Evolutionary conservation across 2,888 invertebrate genomes (phyloP).

Genomic region (Cryptocheilus praepositus): DNA sequence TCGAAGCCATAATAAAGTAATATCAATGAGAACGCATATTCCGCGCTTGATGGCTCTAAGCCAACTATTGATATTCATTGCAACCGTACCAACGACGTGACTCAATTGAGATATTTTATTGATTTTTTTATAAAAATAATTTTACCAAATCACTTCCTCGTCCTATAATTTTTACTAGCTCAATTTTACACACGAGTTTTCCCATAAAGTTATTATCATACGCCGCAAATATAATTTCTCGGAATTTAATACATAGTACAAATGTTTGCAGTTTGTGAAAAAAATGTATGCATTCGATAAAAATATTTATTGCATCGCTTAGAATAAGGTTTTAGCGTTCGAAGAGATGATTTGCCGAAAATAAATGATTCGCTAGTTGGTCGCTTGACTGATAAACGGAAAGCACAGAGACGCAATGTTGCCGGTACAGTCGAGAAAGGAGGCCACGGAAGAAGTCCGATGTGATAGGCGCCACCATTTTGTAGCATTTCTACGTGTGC

Average conservation of each 20-base stretch:
- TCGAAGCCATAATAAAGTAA: too few relatives aligned
- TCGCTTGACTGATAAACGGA: conserved; percentile 33
- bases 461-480: conserved; percentile 50
- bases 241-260: too few relatives aligned
- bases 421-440: conserved; percentile 39
- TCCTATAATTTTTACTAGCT: too few relatives aligned
- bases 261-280: neutral
- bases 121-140: conserved; percentile 25
- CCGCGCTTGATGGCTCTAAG: neutral
- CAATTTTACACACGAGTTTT: neutral
- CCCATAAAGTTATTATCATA: too few relatives aligned
- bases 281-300: neutral
- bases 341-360: too few relatives aligned
- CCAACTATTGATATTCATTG: neutral
- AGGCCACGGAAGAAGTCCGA: conserved; percentile 37
- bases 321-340: too few relatives aligned
- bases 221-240: too few relatives aligned
- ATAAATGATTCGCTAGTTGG: conserved; percentile 9
- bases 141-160: too few relatives aligned
- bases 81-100: conserved; percentile 19
- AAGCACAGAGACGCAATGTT: conserved; percentile 28
- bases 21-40: too few relatives aligned
- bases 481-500: conserved; percentile 63
- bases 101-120: conserved; percentile 30
- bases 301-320: neutral